A percentile compares a stretch with the other conserved stretches of the same genome.
phyloP scores from a whole-genome alignment of 2,888 invertebrate species.

The Clepsis dumicolana region DNA sequence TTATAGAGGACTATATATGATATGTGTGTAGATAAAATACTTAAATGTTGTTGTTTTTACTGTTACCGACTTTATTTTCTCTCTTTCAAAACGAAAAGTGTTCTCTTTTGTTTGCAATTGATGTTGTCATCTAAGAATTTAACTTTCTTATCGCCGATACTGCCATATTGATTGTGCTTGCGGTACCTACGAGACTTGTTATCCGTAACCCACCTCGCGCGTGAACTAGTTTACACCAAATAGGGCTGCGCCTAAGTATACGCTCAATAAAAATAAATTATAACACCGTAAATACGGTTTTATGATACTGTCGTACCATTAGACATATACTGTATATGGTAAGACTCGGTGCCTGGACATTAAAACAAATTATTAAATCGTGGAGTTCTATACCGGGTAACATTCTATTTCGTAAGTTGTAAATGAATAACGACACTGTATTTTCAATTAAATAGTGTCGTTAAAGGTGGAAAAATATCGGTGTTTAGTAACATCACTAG shows the following conservation, averaged over 20 bases:
- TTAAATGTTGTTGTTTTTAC: no score
- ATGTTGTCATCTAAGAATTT: slow-evolving; percentile 61
- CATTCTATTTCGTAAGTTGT: slow-evolving; percentile 50
- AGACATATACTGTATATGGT: slow-evolving; percentile 56
- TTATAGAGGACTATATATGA: no score
- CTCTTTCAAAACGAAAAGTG: neutral
- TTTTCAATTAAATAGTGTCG: slow-evolving; percentile 29
- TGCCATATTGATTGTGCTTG: slow-evolving; percentile 83
- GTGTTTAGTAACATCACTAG: slow-evolving; percentile 60
- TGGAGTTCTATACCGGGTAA: slow-evolving; percentile 55
- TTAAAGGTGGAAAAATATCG: slow-evolving; percentile 51
- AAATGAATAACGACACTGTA: slow-evolving; percentile 41
- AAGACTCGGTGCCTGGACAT: slow-evolving; percentile 57
- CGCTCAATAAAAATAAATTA: slow-evolving; percentile 66
- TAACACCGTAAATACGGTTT: slow-evolving; percentile 67
- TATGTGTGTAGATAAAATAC: no score
- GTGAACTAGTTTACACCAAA: slow-evolving; percentile 62
- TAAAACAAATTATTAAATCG: slow-evolving; percentile 65
- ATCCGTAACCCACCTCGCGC: slow-evolving; percentile 48
- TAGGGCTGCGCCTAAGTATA: slow-evolving; percentile 61
- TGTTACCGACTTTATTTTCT: neutral
- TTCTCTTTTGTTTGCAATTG: neutral
- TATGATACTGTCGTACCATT: slow-evolving; percentile 63
- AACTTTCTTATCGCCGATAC: slow-evolving; percentile 79
- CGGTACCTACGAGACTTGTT: slow-evolving; percentile 69